Conservation (phyloP, 2,888 invertebrate species). For the Diarsia rubi region DNA sequence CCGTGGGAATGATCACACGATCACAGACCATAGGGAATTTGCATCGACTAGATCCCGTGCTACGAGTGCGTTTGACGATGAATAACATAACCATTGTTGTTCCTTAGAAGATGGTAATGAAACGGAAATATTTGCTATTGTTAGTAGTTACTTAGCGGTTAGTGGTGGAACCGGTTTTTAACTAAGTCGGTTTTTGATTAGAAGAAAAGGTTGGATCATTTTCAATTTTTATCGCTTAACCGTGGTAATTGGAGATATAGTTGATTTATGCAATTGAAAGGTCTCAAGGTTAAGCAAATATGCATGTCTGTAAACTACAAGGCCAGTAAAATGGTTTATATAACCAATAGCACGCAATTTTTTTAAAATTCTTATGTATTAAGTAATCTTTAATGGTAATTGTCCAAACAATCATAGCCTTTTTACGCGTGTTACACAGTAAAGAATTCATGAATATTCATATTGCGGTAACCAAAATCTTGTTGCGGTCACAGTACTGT, state of each 20-base stretch:
- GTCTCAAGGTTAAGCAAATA: constrained; percentile 24
- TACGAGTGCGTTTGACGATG: constrained; percentile 56
- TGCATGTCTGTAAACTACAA: background rate
- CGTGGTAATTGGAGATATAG: constrained; percentile 40
- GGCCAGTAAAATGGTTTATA: constrained; percentile 2
- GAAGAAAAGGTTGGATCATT: constrained; percentile 49
- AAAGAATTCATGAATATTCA: constrained; percentile 40
- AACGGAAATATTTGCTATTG: constrained; percentile 79
- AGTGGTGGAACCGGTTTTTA: constrained; percentile 70
- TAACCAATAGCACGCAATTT: constrained; percentile 17
- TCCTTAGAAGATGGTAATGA: constrained; percentile 77
- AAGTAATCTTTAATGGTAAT: constrained; percentile 32
- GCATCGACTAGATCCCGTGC: constrained; percentile 71
- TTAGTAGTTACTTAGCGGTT: constrained; percentile 70
- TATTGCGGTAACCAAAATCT: constrained; percentile 10
- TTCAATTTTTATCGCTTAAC: constrained; percentile 43
- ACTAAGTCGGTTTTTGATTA: constrained; percentile 57
- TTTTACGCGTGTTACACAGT: constrained; percentile 14
- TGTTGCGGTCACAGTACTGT: constrained; percentile 3
- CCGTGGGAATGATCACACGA: constrained; percentile 79
- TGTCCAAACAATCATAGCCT: constrained; percentile 1
- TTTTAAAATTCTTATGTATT: constrained; percentile 14
- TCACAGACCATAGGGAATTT: constrained; percentile 68
- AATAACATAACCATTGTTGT: constrained; percentile 68
- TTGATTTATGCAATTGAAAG: constrained; percentile 30